These are phyloP conservation scores for Excalfactoria chinensis DNA, from an alignment of 2,113 vertebrate genomes.

Conservation along the genomic window DNA sequence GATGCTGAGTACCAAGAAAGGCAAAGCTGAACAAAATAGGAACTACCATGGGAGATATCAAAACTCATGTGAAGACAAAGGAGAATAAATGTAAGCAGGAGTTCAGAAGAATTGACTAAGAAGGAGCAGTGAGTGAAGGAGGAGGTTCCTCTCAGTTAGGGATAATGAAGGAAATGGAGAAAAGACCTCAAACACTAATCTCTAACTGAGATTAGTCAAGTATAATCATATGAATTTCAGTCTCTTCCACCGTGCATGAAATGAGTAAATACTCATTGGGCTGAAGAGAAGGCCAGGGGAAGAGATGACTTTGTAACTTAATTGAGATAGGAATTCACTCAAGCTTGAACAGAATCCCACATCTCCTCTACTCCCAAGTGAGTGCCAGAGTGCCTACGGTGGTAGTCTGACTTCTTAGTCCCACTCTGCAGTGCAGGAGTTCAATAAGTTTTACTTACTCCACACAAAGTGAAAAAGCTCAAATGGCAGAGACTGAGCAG, in stretches of 20 bases:
- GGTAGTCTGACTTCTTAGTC: not conserved
- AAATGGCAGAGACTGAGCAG: not conserved
- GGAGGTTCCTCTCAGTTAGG: not conserved
- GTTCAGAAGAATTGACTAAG: not conserved
- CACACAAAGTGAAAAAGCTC: not conserved
- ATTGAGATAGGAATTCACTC: not conserved
- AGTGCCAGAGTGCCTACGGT: not conserved
- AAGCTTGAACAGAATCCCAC: not conserved
- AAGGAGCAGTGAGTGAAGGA: not conserved
- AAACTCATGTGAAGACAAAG: not conserved
- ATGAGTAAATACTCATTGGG: slow-evolving; percentile 32
- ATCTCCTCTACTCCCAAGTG: not conserved
- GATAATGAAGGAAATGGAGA: not conserved
- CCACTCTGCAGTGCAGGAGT: not conserved
- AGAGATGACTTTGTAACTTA: not conserved
- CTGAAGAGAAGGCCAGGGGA: not conserved
- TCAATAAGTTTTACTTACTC: not conserved
- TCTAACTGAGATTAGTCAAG: not conserved
- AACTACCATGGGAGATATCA: not conserved
- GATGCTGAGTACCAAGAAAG: not conserved
- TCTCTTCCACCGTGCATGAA: slow-evolving; percentile 6
- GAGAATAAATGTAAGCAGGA: not conserved
- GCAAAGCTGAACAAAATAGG: not conserved
- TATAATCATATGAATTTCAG: not conserved
- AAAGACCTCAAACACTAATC: not conserved